Base-by-base conservation (phyloP, 2,888 invertebrate species). In the Coelogynopora nodosa region DNA sequence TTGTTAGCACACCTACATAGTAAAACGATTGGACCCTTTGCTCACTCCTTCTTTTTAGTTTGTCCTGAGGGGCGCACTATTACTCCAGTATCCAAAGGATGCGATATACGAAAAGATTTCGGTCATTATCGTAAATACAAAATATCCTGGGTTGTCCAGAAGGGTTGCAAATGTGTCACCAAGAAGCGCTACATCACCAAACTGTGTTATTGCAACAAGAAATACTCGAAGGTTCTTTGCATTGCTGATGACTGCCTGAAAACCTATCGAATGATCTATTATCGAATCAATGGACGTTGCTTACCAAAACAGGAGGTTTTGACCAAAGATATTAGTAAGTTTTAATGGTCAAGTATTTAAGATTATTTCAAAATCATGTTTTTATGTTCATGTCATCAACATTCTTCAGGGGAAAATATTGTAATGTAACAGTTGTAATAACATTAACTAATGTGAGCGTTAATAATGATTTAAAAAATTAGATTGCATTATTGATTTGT, bases 251-350 rank as follows among this genome's bases (percentile, higher is more conserved):
- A 85, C 30, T 31, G 67, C n/a, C 28, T 85, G 10, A 85, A 67
- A 26, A 85, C 74, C n/a, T 85, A 67, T 26, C n/a, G 49, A 85
- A 85, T 85, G 85, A 23, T 49, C 0, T 67, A 67, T 27, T 28
- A 67, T 28, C 26, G 67, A 67, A 26, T 85, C 1, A 28, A 74
- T 27, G 30, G 74, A 18, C 85, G 74, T 26, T 85, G 85, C 23
- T 74, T 85, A 23, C 85, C 85, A 0, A 85, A 85, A 85, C 85
- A 85, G 26, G 85, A 85, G 30, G 74, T 85, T 1, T 27, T 74
- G 0, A 85, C 85, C 0, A 67, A 26, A 67, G 85, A 85, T 26
- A 85, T 85, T n/a, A 27, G 85, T 85, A 85, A 2, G 85, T 67
- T 81, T n/a, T n/a, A n/a, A n/a, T n/a, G n/a, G n/a, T n/a, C n/a